phyloP scores from a whole-genome alignment of 2,113 vertebrate species.

The Phainopepla nitens region DNA sequence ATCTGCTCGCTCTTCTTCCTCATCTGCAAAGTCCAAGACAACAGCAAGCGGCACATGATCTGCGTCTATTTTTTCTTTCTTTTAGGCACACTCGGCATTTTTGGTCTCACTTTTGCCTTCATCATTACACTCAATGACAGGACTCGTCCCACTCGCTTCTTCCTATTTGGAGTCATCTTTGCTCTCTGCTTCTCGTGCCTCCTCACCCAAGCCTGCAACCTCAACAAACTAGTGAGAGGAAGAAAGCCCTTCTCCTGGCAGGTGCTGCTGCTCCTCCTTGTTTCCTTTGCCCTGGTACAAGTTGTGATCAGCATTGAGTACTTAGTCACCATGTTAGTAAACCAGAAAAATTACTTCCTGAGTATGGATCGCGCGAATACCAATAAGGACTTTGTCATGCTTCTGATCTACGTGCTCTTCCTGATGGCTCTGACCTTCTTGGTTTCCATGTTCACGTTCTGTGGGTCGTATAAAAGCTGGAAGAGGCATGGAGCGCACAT shows the following conservation, averaged over 20 bases:
- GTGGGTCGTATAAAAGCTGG: slow-evolving; percentile 68
- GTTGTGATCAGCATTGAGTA: slow-evolving; percentile 82
- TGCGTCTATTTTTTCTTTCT: slow-evolving; percentile 81
- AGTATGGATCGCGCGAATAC: fast-evolving
- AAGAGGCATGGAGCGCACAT: slow-evolving; percentile 75
- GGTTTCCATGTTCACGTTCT: slow-evolving; percentile 70
- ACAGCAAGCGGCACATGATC: slow-evolving; percentile 65
- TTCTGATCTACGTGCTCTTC: slow-evolving; percentile 87
- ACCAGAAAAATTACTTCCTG: slow-evolving; percentile 3
- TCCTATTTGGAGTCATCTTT: slow-evolving; percentile 87
- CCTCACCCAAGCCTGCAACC: slow-evolving; percentile 74
- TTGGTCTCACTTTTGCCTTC: slow-evolving; percentile 88
- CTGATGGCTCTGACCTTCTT: slow-evolving; percentile 77
- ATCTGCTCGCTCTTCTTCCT: slow-evolving; percentile 74
- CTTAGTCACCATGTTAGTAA: slow-evolving; percentile 74
- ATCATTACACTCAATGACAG: slow-evolving; percentile 73
- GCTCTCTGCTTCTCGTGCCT: slow-evolving; percentile 88
- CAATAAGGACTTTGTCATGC: slow-evolving; percentile 83
- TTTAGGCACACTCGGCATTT: slow-evolving; percentile 80
- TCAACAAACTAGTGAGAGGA: slow-evolving; percentile 76
- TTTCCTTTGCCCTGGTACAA: slow-evolving; percentile 82
- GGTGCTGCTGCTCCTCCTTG: slow-evolving; percentile 63
- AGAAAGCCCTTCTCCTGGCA: slow-evolving; percentile 71
- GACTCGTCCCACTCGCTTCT: slow-evolving; percentile 85
- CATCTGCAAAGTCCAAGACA: slow-evolving; percentile 74